Evolutionary conservation across 2,888 invertebrate genomes (phyloP), one percentile per base, ranked within the genome.

Genomic region (Caenorhabditis sulstoni): DNA sequence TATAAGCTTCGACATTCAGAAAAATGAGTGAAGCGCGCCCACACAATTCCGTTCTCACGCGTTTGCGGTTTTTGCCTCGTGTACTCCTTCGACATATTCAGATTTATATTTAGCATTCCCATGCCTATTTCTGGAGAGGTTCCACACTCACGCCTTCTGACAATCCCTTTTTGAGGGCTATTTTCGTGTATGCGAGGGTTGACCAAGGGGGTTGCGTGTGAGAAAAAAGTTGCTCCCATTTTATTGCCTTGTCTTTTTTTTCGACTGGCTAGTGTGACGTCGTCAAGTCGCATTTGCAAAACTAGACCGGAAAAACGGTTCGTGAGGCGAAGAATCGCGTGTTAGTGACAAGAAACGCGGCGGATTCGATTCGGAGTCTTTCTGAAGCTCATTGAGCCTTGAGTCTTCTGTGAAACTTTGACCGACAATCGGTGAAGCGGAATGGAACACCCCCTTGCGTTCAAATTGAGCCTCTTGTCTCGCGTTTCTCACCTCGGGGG

Each of bases 31-130:
- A n/a, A n/a, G n/a, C n/a, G n/a, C n/a, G n/a, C n/a, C n/a, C n/a
- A n/a, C n/a, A n/a, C n/a, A n/a, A n/a, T n/a, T n/a, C n/a, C n/a
- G n/a, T n/a, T n/a, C n/a, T n/a, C n/a, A n/a, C n/a, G n/a, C n/a
- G n/a, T n/a, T n/a, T n/a, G n/a, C n/a, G n/a, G n/a, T n/a, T n/a
- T n/a, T n/a, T n/a, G n/a, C n/a, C n/a, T n/a, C n/a, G n/a, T n/a
- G n/a, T n/a, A n/a, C n/a, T n/a, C n/a, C 49, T 49, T 49, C 49
- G 14, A 23, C 41, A 18, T 39, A 18, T 8, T 44, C n/a, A 9
- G 29, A n/a, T 59, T 53, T 61, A 53, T 61, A 70, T 70, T 70
- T 70, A 70, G 70, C 35, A 35, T 39, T 37, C 22, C 41, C 41
- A 29, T 67, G 41, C 50, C 70, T 70, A 70, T 61, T 61, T 61